phyloP scores from a whole-genome alignment of 2,888 invertebrate genomes.

The Folsomia manolachei region DNA sequence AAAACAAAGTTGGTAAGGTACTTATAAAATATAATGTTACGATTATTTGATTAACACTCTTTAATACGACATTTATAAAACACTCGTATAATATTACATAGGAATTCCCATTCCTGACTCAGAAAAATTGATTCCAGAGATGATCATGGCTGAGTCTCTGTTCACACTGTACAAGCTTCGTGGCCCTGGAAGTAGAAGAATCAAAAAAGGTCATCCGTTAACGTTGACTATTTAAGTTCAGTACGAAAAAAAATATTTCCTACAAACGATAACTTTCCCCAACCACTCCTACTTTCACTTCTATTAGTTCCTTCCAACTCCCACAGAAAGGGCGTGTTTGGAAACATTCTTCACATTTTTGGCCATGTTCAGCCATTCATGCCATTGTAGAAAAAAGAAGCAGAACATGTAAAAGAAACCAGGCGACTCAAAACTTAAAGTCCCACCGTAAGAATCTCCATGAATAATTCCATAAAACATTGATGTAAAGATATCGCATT shows the following conservation, averaged over 20 bases:
- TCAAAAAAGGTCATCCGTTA: conserved; percentile 22
- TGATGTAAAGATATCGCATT: neutral
- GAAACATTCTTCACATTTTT: neutral
- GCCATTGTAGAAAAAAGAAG: neutral
- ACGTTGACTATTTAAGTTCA: neutral
- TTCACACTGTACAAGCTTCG: conserved; percentile 80
- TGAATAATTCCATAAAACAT: conserved; percentile 21
- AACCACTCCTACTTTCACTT: conserved; percentile 16
- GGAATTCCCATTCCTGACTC: conserved; percentile 87
- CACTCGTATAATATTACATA: conserved; percentile 16
- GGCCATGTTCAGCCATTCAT: too few species aligned
- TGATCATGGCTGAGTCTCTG: conserved; percentile 86
- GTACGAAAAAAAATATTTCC: conserved; percentile 9
- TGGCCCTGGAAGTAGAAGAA: conserved; percentile 52
- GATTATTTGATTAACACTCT: neutral
- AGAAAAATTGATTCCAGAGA: conserved; percentile 68
- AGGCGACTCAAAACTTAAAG: neutral
- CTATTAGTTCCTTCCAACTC: neutral
- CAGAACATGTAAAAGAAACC: too few species aligned
- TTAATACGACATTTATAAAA: too few species aligned
- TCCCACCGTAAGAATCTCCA: neutral
- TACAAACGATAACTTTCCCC: conserved; percentile 16
- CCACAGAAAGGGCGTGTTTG: neutral
- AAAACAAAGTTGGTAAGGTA: conserved; percentile 58
- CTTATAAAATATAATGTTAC: neutral